Evolutionary conservation across 2,888 invertebrate genomes (phyloP).

Genomic region (Zygogramma bicolorata): DNA sequence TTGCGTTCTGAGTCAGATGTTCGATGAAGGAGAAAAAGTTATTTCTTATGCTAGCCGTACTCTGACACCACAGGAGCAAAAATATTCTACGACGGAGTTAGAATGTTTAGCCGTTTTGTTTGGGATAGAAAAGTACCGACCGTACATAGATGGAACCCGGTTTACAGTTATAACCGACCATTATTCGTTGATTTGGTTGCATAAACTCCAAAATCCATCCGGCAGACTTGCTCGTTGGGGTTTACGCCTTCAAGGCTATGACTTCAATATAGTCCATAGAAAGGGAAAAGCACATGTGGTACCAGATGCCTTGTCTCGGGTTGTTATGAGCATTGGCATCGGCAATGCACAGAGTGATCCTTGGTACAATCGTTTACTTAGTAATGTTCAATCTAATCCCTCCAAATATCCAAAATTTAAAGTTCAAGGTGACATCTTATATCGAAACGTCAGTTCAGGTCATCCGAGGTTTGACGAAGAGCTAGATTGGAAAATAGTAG

Average conservation of each 20-base stretch:
- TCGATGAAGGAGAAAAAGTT: conserved; percentile 32
- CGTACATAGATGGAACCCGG: conserved; percentile 42
- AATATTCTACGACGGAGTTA: conserved; percentile 40
- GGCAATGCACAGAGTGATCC: conserved; percentile 18
- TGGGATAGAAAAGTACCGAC: conserved; percentile 45
- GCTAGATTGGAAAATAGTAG: conserved; percentile 27
- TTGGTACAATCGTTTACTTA: background rate
- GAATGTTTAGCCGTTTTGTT: conserved; percentile 49
- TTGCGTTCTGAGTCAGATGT: conserved; percentile 36
- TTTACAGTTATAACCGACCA: conserved; percentile 47
- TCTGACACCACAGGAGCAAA: conserved; percentile 34
- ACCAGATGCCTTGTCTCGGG: conserved; percentile 26
- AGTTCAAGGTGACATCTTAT: background rate
- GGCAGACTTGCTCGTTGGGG: conserved; percentile 39
- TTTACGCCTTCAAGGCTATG: conserved; percentile 22
- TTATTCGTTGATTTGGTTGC: conserved; percentile 37
- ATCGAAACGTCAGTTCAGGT: too few species aligned
- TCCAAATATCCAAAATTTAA: conserved; percentile 14
- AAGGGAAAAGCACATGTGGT: too few species aligned
- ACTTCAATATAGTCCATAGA: conserved; percentile 27
- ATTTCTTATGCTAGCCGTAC: conserved; percentile 39
- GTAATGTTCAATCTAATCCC: too few species aligned
- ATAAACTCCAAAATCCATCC: conserved; percentile 36
- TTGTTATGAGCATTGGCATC: background rate
- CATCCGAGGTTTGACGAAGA: too few species aligned